Evolutionary conservation across 2,113 vertebrate species (phyloP).

Genomic region (Hypocryptadius cinnamomeus): DNA sequence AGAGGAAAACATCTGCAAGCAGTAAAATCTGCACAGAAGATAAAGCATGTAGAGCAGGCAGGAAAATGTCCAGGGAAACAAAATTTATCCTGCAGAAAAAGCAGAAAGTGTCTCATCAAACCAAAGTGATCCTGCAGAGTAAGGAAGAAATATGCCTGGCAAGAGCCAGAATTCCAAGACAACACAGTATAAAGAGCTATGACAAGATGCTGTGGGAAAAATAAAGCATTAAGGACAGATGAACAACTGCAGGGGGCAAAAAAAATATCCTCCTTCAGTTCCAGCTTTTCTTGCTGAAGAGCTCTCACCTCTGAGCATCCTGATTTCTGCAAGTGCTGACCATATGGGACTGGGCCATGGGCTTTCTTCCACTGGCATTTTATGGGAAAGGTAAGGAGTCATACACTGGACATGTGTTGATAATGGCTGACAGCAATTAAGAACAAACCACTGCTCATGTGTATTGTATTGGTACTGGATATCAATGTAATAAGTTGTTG

Average conservation of each 20-base stretch:
- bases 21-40: background rate
- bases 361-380: background rate
- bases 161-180: background rate
- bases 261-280: background rate
- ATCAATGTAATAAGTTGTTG: background rate
- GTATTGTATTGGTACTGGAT: background rate
- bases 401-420: background rate
- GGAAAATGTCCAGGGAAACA: background rate
- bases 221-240: background rate
- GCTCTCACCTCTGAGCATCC: background rate
- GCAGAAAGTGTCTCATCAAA: background rate
- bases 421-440: background rate
- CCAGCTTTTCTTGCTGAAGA: background rate
- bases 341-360: fast-evolving
- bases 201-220: background rate
- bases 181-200: background rate
- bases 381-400: background rate
- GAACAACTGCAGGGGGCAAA: background rate
- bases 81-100: background rate
- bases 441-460: background rate
- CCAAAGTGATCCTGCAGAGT: background rate
- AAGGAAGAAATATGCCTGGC: background rate
- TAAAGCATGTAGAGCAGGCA: background rate
- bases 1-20: background rate
- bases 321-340: background rate